These are phyloP conservation scores for Lapara coniferarum DNA, from an alignment of 2,888 invertebrate species.

Conservation along the genomic window DNA sequence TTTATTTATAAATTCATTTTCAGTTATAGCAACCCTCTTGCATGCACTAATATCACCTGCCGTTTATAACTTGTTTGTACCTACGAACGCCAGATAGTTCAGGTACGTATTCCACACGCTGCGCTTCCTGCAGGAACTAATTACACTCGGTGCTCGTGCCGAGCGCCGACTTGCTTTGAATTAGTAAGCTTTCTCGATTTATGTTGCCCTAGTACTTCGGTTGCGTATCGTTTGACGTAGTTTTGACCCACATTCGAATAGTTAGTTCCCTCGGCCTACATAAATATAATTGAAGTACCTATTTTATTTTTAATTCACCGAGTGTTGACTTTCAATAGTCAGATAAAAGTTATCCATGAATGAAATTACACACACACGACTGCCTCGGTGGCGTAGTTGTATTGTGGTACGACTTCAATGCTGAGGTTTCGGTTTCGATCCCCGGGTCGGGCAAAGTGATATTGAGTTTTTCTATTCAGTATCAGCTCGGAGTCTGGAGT, in stretches of 20 bases:
- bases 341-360: no score
- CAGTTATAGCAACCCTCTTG: not conserved
- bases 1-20: no score
- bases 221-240: constrained; percentile 15
- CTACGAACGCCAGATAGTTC: constrained; percentile 58
- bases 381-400: no score
- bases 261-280: not conserved
- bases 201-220: constrained; percentile 51
- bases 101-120: constrained; percentile 62
- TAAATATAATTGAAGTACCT: not conserved
- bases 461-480: no score
- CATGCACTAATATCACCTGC: constrained; percentile 27
- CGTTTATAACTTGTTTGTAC: constrained; percentile 55
- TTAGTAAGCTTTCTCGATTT: constrained; percentile 56
- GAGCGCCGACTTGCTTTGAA: constrained; percentile 49
- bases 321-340: no score
- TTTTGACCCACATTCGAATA: constrained; percentile 25
- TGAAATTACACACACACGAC: no score
- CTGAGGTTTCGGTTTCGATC: no score
- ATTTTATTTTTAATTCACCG: no score
- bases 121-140: constrained; percentile 66
- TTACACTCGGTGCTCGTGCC: constrained; percentile 51
- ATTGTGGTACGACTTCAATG: no score
- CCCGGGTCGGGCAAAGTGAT: no score
- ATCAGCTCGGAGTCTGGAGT: no score